Evolutionary conservation across 2,888 invertebrate species (phyloP).

Genomic region (Tipula helvola): DNA sequence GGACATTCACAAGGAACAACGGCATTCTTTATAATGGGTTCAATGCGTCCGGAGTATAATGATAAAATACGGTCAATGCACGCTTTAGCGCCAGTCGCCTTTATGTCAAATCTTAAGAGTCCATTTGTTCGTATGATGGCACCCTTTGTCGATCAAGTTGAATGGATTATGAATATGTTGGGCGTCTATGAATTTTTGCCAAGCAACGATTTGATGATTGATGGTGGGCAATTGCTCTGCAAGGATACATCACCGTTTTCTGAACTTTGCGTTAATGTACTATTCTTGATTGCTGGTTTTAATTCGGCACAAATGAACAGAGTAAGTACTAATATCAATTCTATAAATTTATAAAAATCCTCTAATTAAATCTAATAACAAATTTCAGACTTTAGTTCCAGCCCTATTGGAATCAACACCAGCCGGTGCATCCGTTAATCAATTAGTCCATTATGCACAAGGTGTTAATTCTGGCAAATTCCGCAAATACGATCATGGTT

Average conservation of each 20-base stretch:
- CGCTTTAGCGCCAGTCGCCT: conserved; percentile 53
- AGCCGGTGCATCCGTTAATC: conserved; percentile 48
- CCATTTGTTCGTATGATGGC: conserved; percentile 34
- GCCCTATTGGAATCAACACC: conserved; percentile 47
- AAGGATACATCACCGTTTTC: conserved; percentile 22
- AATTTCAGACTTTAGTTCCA: conserved; percentile 48
- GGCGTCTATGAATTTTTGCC: conserved; percentile 47
- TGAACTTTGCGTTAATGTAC: conserved; percentile 47
- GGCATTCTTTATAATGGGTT: conserved; percentile 36
- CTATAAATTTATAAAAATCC: not conserved
- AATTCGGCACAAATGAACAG: conserved; percentile 35
- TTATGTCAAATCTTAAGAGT: conserved; percentile 42
- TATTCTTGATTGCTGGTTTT: conserved; percentile 44
- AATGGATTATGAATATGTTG: conserved; percentile 21
- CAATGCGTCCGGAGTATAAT: conserved; percentile 36
- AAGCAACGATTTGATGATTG: conserved; percentile 35
- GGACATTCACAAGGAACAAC: conserved; percentile 50
- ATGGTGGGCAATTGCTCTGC: conserved; percentile 40
- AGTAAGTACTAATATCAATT: conserved; percentile 26
- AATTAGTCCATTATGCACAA: conserved; percentile 55
- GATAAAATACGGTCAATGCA: conserved; percentile 36
- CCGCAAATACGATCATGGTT: conserved; percentile 40
- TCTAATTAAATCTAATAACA: not conserved
- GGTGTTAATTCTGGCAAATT: conserved; percentile 37
- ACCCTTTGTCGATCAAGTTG: conserved; percentile 23